Conservation (phyloP, 1,140 invertebrate species). For the Leptinotarsa texana region DNA sequence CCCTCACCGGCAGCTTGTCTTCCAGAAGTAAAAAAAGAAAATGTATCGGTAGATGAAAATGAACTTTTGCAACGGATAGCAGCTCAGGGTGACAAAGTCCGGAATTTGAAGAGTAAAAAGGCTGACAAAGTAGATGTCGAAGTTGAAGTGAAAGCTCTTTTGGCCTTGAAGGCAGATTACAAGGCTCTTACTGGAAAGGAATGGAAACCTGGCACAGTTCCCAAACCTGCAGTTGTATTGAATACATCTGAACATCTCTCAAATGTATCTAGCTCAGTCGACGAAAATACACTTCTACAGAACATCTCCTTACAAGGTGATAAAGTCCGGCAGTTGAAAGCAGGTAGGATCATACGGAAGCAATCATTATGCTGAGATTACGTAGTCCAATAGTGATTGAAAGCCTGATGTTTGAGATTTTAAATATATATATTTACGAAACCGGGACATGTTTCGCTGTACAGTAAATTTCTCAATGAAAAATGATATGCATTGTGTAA, state of each 20-base stretch:
- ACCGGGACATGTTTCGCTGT: no score
- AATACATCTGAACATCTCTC: conserved; percentile 47
- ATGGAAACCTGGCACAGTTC: conserved; percentile 71
- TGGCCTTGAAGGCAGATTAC: conserved; percentile 70
- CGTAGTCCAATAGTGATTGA: no score
- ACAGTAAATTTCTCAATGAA: neutral
- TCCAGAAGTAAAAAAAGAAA: conserved; percentile 51
- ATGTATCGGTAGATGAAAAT: conserved; percentile 21
- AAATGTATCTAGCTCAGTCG: neutral
- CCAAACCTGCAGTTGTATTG: conserved; percentile 61
- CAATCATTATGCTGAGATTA: no score
- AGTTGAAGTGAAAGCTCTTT: conserved; percentile 67
- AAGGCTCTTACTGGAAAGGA: conserved; percentile 66
- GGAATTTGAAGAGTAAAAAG: conserved; percentile 70
- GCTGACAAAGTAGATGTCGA: conserved; percentile 63
- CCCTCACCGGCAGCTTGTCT: conserved; percentile 50
- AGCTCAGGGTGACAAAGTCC: conserved; percentile 71
- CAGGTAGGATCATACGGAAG: conserved; percentile 13
- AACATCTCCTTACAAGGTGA: conserved; percentile 73
- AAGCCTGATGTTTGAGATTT: no score
- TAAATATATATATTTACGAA: no score
- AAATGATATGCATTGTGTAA: no score
- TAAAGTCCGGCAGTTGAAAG: conserved; percentile 59
- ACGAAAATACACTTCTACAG: conserved; percentile 54
- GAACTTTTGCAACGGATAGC: conserved; percentile 66